phyloP scores from a whole-genome alignment of 2,888 invertebrate genomes.

The Hyles lineata region DNA sequence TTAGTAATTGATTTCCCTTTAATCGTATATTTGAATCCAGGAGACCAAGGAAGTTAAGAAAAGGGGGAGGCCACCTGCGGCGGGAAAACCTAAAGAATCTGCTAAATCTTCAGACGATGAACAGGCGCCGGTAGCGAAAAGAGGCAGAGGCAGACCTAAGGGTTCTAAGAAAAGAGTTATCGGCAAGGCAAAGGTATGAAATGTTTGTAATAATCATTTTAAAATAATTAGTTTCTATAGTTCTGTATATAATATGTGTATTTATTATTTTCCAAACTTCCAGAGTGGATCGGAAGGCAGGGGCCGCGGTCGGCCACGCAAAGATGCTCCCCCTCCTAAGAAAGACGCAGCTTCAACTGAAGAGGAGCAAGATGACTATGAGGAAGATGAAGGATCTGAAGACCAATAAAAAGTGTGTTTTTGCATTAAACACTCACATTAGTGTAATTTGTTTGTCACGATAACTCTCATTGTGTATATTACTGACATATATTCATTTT shows the following conservation, averaged over 20 bases:
- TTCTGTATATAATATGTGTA: constrained; percentile 20
- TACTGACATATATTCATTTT: constrained; percentile 53
- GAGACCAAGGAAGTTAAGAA: constrained; percentile 80
- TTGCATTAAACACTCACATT: constrained; percentile 59
- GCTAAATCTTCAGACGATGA: constrained; percentile 83
- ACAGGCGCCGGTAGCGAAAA: constrained; percentile 81
- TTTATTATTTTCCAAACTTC: constrained; percentile 34
- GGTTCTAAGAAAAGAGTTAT: constrained; percentile 82
- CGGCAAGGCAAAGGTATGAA: constrained; percentile 74
- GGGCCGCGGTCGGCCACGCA: constrained; percentile 79
- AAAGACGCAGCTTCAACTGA: constrained; percentile 80
- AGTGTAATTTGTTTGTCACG: constrained; percentile 80
- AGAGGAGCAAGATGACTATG: constrained; percentile 81
- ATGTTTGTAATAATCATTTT: not conserved
- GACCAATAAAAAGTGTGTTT: constrained; percentile 71
- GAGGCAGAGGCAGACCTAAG: constrained; percentile 84
- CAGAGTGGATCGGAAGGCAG: constrained; percentile 74
- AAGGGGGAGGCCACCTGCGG: constrained; percentile 78
- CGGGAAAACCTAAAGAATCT: constrained; percentile 80
- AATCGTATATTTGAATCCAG: constrained; percentile 49
- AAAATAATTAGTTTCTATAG: not conserved
- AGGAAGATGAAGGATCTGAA: constrained; percentile 80
- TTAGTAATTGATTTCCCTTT: not conserved
- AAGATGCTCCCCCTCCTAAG: constrained; percentile 79
- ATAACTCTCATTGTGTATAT: constrained; percentile 67